Percentiles rank a stretch among this genome's conserved stretches.
These are phyloP conservation scores for Cichladusa arquata DNA, from an alignment of 2,113 vertebrate species.

Conservation along the genomic window DNA sequence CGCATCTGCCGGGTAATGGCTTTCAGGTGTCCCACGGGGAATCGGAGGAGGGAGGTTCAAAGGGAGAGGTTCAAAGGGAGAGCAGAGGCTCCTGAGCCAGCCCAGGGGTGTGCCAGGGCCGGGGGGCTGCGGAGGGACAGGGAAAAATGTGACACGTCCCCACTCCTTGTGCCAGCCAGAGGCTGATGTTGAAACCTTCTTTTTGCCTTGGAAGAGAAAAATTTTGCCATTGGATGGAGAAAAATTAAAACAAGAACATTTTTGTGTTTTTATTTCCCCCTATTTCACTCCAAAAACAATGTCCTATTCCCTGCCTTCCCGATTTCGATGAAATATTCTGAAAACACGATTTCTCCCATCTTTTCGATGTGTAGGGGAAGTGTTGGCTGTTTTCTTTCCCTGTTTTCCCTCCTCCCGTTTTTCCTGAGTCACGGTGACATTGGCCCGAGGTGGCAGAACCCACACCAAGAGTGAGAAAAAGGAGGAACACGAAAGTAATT, in stretches of 20 bases:
- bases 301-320: fast-evolving
- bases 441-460: not conserved
- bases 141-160: not conserved
- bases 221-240: not conserved
- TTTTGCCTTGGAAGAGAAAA: not conserved
- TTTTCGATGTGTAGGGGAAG: not conserved
- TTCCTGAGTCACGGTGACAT: not conserved
- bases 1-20: not conserved
- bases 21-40: not conserved
- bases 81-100: not conserved
- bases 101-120: not conserved
- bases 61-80: not conserved
- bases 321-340: fast-evolving
- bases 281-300: fast-evolving
- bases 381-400: not conserved
- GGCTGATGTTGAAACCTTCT: not conserved
- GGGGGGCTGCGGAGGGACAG: too few species aligned
- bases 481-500: not conserved
- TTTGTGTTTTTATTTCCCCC: not conserved
- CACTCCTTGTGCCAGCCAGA: fast-evolving
- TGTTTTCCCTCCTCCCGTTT: not conserved
- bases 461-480: not conserved
- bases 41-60: not conserved
- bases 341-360: fast-evolving
- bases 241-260: not conserved